phyloP scores from a whole-genome alignment of 2,113 vertebrate species.

The Megaleporinus macrocephalus region DNA sequence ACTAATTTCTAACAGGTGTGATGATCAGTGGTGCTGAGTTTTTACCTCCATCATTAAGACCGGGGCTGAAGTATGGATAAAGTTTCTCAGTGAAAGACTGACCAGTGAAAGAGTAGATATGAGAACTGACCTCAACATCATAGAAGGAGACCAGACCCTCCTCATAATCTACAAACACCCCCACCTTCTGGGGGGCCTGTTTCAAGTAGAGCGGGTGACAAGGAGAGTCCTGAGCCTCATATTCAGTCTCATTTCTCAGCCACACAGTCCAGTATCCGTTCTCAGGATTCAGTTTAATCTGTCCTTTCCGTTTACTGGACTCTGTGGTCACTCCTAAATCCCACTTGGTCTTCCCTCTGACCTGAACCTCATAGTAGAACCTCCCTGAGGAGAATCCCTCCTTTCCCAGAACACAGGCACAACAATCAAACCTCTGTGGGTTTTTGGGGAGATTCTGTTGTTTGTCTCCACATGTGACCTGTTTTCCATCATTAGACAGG shows the following conservation, averaged over 20 bases:
- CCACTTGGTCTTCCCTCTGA: not conserved
- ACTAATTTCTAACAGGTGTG: not conserved
- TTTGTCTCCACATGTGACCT: conserved; percentile 11
- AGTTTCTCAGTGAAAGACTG: conserved; percentile 13
- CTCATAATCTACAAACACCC: conserved; percentile 25
- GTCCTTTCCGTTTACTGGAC: not conserved
- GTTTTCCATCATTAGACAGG: conserved; percentile 26
- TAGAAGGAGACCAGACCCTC: conserved; percentile 12
- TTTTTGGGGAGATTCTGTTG: conserved; percentile 9
- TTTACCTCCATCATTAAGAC: not conserved
- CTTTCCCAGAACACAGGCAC: not conserved
- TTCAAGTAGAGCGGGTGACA: not conserved
- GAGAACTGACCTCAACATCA: conserved; percentile 1
- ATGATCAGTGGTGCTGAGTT: conserved; percentile 28
- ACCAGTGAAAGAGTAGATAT: conserved; percentile 6
- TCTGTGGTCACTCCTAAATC: conserved; percentile 24
- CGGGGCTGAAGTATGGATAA: not conserved
- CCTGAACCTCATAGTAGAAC: conserved; percentile 33
- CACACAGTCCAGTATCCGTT: not conserved
- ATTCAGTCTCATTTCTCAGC: not conserved
- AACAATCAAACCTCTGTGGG: not conserved
- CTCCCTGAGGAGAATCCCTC: conserved; percentile 22
- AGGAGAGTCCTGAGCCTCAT: not conserved
- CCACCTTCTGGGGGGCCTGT: conserved; percentile 20
- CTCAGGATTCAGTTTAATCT: not conserved